A percentile compares a stretch with the other conserved stretches of the same genome.
These are phyloP conservation scores for Sarcophaga carnaria DNA, from an alignment of 2,888 invertebrate genomes.

Conservation along the genomic window DNA sequence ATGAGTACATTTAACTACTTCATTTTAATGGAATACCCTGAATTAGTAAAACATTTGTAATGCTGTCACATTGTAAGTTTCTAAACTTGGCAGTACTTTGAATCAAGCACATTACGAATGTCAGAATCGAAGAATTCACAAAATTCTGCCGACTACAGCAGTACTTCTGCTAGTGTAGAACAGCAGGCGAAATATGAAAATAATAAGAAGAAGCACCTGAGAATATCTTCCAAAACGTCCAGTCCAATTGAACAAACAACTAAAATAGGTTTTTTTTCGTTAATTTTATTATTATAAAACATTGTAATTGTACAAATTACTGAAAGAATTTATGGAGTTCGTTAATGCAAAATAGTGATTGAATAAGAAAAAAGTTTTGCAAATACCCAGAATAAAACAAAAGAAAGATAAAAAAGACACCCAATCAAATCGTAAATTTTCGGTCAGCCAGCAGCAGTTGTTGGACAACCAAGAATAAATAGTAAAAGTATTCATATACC, in stretches of 20 bases:
- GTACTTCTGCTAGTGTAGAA: constrained; percentile 29
- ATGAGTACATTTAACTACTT: not conserved
- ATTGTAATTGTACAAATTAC: not conserved
- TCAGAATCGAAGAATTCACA: constrained; percentile 48
- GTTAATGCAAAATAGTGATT: constrained; percentile 27
- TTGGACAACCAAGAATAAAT: constrained; percentile 41
- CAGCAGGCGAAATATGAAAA: constrained; percentile 53
- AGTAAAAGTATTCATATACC: constrained; percentile 10
- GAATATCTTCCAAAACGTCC: constrained; percentile 65
- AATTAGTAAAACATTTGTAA: not conserved
- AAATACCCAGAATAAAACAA: constrained; percentile 19
- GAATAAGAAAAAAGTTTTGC: constrained; percentile 38
- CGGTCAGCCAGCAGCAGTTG: constrained; percentile 25
- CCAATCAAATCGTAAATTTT: constrained; percentile 45
- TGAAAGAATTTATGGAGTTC: not conserved
- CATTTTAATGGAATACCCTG: not conserved
- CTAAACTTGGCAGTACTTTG: constrained; percentile 39
- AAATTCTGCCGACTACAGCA: constrained; percentile 56
- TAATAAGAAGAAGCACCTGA: constrained; percentile 66
- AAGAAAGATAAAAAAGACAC: constrained; percentile 49
- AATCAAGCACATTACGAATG: constrained; percentile 64
- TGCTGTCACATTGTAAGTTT: not conserved
- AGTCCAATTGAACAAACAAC: constrained; percentile 53
- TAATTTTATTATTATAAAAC: constrained; percentile 30
- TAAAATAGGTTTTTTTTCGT: constrained; percentile 15